A percentile compares a stretch with the other conserved stretches of the same genome.
Evolutionary conservation across 2,888 invertebrate genomes (phyloP).

Genomic region (Pandemis cinnamomeana): DNA sequence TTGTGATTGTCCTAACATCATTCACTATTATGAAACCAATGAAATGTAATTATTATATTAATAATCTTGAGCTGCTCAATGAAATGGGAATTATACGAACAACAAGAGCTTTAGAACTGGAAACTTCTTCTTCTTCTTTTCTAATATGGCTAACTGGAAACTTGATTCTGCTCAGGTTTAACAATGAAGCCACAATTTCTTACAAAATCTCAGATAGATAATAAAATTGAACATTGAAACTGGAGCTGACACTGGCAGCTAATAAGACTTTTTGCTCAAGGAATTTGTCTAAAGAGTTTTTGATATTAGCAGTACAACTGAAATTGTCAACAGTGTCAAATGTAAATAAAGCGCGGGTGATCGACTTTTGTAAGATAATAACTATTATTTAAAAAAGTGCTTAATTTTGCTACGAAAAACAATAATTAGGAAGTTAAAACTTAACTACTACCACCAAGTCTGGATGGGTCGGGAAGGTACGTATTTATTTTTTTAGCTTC

Average conservation of each 20-base stretch:
- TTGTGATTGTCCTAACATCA: no score
- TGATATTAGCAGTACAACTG: not conserved
- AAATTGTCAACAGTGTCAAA: slow-evolving; percentile 2
- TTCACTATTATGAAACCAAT: no score
- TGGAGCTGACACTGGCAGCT: not conserved
- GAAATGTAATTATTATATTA: no score
- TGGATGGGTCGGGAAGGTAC: slow-evolving; percentile 12
- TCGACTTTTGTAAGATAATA: not conserved
- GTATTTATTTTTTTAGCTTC: not conserved
- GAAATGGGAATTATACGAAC: no score
- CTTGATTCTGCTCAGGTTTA: no score
- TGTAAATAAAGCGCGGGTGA: slow-evolving; percentile 8
- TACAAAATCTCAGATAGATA: not conserved
- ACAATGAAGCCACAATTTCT: not conserved
- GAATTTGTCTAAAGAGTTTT: not conserved
- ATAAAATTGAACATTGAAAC: not conserved
- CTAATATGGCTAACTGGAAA: no score
- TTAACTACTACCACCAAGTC: slow-evolving; percentile 1
- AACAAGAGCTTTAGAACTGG: no score
- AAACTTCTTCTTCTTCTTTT: no score
- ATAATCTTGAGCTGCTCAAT: no score
- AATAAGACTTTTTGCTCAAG: not conserved
- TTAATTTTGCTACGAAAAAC: not conserved
- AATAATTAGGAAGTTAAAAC: not conserved
- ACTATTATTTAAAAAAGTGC: not conserved